These are phyloP conservation scores for Sarcophaga subvicina DNA, from an alignment of 2,888 invertebrate genomes.

Conservation along the genomic window DNA sequence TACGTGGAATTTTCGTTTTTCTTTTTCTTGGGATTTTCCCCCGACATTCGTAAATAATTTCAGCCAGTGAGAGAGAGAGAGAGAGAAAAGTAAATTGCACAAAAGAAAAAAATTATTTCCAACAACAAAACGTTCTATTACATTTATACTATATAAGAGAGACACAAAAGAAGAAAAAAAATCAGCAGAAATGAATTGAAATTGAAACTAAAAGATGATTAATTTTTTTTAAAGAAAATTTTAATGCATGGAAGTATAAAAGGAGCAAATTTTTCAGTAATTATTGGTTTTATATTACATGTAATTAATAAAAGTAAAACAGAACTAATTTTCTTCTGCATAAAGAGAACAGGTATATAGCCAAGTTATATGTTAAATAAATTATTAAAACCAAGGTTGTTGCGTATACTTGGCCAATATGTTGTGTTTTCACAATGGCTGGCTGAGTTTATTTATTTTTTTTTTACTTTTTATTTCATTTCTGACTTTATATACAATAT, in stretches of 20 bases:
- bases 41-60: slow-evolving; percentile 63
- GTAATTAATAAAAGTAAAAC: not conserved
- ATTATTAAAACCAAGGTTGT: slow-evolving; percentile 66
- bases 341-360: not conserved
- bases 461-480: slow-evolving; percentile 46
- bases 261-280: slow-evolving; percentile 6
- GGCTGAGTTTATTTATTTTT: slow-evolving; percentile 36
- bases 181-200: slow-evolving; percentile 26
- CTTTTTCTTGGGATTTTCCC: slow-evolving; percentile 62
- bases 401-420: slow-evolving; percentile 65
- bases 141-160: not conserved
- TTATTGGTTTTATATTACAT: slow-evolving; percentile 18
- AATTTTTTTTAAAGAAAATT: not conserved
- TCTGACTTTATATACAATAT: slow-evolving; percentile 41
- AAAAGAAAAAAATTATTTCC: slow-evolving; percentile 16
- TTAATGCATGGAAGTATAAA: not conserved
- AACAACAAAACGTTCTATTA: slow-evolving; percentile 15
- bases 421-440: slow-evolving; percentile 53
- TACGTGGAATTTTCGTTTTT: slow-evolving; percentile 59
- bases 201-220: slow-evolving; percentile 18
- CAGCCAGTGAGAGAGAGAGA: slow-evolving; percentile 48
- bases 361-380: slow-evolving; percentile 26
- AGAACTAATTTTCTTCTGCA: not conserved
- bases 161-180: slow-evolving; percentile 21
- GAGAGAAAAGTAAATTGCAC: slow-evolving; percentile 54